Percentiles rank a stretch among this genome's conserved stretches.
These are phyloP conservation scores for Pomatorhinus ruficollis DNA, from an alignment of 2,113 vertebrate species.

Conservation along the genomic window DNA sequence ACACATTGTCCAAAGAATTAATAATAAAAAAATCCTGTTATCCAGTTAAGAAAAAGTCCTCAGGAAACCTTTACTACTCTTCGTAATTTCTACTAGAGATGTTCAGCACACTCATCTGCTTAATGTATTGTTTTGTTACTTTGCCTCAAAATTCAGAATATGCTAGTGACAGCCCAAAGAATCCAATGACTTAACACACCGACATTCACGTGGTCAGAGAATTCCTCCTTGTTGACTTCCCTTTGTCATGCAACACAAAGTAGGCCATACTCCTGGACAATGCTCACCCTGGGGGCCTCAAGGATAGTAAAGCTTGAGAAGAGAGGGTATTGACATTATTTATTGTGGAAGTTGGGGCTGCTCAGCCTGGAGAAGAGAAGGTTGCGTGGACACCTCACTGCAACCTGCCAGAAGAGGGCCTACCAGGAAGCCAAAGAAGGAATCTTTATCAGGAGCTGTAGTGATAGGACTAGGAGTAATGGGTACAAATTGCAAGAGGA, in stretches of 20 bases:
- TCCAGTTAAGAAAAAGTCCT: background rate
- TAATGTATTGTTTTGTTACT: background rate
- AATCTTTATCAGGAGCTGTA: background rate
- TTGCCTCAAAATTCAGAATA: background rate
- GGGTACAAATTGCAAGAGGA: background rate
- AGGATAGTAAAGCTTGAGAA: background rate
- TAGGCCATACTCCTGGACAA: background rate
- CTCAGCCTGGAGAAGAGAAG: background rate
- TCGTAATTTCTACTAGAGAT: background rate
- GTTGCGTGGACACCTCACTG: rapidly evolving
- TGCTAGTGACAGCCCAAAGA: background rate
- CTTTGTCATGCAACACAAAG: background rate
- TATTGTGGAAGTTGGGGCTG: background rate
- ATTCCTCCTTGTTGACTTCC: background rate
- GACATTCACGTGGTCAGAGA: background rate
- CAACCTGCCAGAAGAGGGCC: background rate
- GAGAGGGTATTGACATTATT: background rate
- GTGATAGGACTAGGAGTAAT: background rate
- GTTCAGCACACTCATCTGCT: background rate
- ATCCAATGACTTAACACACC: background rate
- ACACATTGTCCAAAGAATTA: background rate
- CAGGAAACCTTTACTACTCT: background rate
- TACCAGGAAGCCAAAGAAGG: background rate
- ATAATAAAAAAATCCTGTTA: background rate
- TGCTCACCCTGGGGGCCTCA: background rate